A percentile compares a stretch with the other conserved stretches of the same genome.
Conservation (phyloP, 1,140 invertebrate species). For the Cotesia chilonis region DNA sequence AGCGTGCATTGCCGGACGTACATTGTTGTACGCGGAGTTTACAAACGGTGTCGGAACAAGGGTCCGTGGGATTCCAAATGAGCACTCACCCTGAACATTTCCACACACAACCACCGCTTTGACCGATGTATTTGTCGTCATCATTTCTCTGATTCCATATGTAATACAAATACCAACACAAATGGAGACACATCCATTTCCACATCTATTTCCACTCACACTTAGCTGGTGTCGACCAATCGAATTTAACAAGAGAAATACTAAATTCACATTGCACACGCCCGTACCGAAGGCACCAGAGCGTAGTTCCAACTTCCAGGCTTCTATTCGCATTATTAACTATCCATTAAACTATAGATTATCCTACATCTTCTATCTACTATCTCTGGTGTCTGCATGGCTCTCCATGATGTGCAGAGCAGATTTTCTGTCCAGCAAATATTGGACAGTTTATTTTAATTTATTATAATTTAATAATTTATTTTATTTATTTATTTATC, state of each 20-base stretch:
- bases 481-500: too few relatives aligned
- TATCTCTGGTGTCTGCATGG: neutral
- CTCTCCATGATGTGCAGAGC: neutral
- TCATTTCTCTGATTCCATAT: conserved; percentile 5
- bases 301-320: conserved; percentile 63
- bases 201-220: too few relatives aligned
- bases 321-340: conserved; percentile 50
- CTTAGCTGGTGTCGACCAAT: too few relatives aligned
- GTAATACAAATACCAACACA: neutral
- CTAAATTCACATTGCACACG: conserved; percentile 38
- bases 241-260: too few relatives aligned
- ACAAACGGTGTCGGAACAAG: conserved; percentile 33
- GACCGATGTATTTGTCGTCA: conserved; percentile 11
- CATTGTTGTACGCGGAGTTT: conserved; percentile 37
- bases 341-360: conserved; percentile 42
- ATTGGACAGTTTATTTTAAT: too few relatives aligned
- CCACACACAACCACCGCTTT: conserved; percentile 36
- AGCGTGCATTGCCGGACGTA: conserved; percentile 36
- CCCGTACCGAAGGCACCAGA: conserved; percentile 57
- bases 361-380: neutral
- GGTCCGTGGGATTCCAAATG: conserved; percentile 55
- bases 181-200: too few relatives aligned
- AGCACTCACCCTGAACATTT: conserved; percentile 62
- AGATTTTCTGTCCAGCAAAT: neutral
- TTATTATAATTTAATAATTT: too few relatives aligned